Base-by-base conservation (phyloP, 2,797 vertebrate genomes). In the Poeciliopsis presidionis region DNA sequence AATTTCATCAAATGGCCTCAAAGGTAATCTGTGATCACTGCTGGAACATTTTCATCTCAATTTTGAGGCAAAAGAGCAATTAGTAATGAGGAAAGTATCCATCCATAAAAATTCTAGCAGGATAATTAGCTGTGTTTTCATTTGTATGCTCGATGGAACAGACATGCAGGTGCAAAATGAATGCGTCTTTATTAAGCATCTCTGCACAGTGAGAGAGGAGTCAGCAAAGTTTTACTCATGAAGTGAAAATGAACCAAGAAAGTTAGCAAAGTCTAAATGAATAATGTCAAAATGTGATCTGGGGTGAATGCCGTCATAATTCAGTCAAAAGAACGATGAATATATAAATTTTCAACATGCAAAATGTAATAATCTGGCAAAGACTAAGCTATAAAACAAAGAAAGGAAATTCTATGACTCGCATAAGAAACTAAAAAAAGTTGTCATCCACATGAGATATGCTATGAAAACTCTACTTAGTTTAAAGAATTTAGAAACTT, bases 111-210 rank as follows among this genome's bases (percentile, higher is more conserved):
- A 88, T 87, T 78, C 80, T 45, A 88, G 78, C 63, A 70, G 45
- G 51, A 88, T 87, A 90, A 92, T 89, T 83, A 87, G 81, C 59
- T 73, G 82, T 78, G 81, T 85, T 90, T 92, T 91, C 71, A 63
- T 85, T 79, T 51, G 51, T 74, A 80, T 36, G 30, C 61, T 63
- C 3, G 43, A 88, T 75, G 69, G 82, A 87, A 75, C 45, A 78
- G 33, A 89, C 70, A 80, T 49, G 55, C 33, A 14, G 72, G 77
- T 77, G 83, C 83, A 16, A 63, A 63, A 86, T 82, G 39, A 61
- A 84, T 76, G 76, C 79, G 51, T 71, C 69, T 72, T 70, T 8
- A 74, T 47, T 43, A 69, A 80, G 84, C 30, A 1, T 41, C 16
- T 2, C 65, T 41, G 36, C 36, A 43, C 65, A 22, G 20, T 25